Evolutionary conservation across 2,888 invertebrate genomes (phyloP).

Genomic region (Drosophila glabriapex): DNA sequence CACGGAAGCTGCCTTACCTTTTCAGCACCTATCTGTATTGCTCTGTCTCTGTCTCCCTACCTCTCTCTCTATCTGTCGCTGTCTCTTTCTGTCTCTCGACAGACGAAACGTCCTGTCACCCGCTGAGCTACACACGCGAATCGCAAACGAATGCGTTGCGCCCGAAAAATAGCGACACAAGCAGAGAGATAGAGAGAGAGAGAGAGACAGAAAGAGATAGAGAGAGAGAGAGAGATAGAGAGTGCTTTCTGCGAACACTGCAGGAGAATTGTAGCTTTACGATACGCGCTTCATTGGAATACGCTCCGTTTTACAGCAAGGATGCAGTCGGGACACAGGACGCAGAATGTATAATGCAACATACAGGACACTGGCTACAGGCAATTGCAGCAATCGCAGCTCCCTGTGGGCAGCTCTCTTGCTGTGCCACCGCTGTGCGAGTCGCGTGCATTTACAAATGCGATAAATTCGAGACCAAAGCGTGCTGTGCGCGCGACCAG

Average conservation of each 20-base stretch:
- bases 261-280: constrained; percentile 63
- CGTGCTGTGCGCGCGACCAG: constrained; percentile 71
- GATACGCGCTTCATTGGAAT: constrained; percentile 67
- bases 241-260: constrained; percentile 48
- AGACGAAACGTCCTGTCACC: constrained; percentile 30
- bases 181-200: neutral
- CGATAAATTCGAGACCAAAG: constrained; percentile 31
- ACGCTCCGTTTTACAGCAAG: constrained; percentile 22
- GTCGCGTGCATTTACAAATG: constrained; percentile 69
- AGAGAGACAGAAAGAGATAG: neutral
- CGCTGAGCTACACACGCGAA: constrained; percentile 76
- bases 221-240: neutral
- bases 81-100: neutral
- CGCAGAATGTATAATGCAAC: neutral
- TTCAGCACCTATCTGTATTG: constrained; percentile 11
- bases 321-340: constrained; percentile 21
- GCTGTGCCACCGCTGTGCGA: constrained; percentile 44
- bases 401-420: constrained; percentile 52
- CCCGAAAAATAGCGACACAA: constrained; percentile 17
- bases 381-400: constrained; percentile 24
- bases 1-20: constrained; percentile 64
- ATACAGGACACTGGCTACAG: constrained; percentile 2
- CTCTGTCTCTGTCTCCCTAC: neutral
- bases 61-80: neutral
- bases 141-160: constrained; percentile 24